These are phyloP conservation scores for Anabas testudineus DNA, from an alignment of 2,797 vertebrate species.

Conservation along the genomic window DNA sequence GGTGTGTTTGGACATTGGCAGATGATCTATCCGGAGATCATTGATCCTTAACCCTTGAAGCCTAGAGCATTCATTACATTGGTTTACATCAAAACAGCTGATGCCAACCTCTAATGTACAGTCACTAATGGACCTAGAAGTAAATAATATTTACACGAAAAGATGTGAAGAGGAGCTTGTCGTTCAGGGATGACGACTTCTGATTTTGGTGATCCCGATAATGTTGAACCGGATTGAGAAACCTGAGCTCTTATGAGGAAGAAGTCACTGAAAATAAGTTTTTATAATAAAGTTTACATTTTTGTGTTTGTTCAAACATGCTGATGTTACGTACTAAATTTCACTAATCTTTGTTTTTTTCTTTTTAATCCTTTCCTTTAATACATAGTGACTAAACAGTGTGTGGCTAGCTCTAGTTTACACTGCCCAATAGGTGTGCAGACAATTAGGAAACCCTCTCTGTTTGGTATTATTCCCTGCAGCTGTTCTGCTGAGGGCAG, in stretches of 20 bases:
- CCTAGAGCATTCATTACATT: constrained; percentile 50
- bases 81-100: constrained; percentile 31
- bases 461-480: constrained; percentile 70
- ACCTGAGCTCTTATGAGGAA: neutral
- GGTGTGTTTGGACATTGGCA: constrained; percentile 68
- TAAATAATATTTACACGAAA: constrained; percentile 5
- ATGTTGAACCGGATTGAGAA: neutral
- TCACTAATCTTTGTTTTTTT: constrained; percentile 2
- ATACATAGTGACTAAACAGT: constrained; percentile 52
- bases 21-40: constrained; percentile 70
- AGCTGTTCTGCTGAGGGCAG: constrained; percentile 65
- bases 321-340: constrained; percentile 5
- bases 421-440: constrained; percentile 76
- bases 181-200: too few species aligned
- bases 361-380: constrained; percentile 56
- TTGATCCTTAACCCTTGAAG: constrained; percentile 69
- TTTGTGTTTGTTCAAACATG: neutral
- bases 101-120: constrained; percentile 1
- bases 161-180: too few species aligned
- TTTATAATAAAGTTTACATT: constrained; percentile 4
- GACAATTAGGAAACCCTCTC: constrained; percentile 69
- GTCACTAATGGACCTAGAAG: neutral
- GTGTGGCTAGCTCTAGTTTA: constrained; percentile 51
- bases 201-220: too few species aligned
- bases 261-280: too few species aligned